Base-by-base conservation (phyloP, 2,113 vertebrate species). In the Neolamprologus toae region DNA sequence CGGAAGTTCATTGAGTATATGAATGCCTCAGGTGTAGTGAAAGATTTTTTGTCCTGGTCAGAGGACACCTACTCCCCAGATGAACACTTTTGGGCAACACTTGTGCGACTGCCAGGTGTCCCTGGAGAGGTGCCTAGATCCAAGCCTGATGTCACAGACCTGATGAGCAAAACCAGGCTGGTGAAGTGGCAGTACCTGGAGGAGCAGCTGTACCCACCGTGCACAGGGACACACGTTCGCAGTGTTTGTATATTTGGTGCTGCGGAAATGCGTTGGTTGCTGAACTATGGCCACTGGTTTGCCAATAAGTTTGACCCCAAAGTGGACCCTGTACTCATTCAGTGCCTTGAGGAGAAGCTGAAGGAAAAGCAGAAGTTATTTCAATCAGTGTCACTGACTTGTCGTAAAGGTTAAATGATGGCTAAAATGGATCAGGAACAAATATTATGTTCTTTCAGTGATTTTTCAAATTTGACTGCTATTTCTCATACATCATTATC, bases 61-160 rank as follows among this genome's bases (percentile, higher is more conserved):
- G 94, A 96, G 91, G 98, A 99, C 90, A 99, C 98, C 0, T 99
- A 97, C 92, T 99, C 98, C 6, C 98, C 98, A 0, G 98, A 99
- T 83, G 98, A 99, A 84, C 98, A 99, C 89, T 99, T 98, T 91
- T 99, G 98, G 98, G 98, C 98, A 45, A 98, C 98, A 2, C 95
- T 99, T 53, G 96, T 95, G 79, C 97, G 98, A 42, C 85, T 99
- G 11, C 97, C 98, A 0, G 98, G 97, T 1, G 93, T 97, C 2
- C 98, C 98, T 1, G 98, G 98, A 1, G 97, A 96, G 87, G 89
- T 99, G 88, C 92, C 96, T 55, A 94, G 97, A 68, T 94, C 96
- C 0, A 87, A 94, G 54, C 91, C 96, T 0, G 98, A 98, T 17
- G 90, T 99, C 84, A 98, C 98, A 6, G 98, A 99, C 90, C 88